Percentiles rank a stretch among this genome's conserved stretches.
Conservation (phyloP, 2,113 vertebrate genomes). For the Athene noctua region DNA sequence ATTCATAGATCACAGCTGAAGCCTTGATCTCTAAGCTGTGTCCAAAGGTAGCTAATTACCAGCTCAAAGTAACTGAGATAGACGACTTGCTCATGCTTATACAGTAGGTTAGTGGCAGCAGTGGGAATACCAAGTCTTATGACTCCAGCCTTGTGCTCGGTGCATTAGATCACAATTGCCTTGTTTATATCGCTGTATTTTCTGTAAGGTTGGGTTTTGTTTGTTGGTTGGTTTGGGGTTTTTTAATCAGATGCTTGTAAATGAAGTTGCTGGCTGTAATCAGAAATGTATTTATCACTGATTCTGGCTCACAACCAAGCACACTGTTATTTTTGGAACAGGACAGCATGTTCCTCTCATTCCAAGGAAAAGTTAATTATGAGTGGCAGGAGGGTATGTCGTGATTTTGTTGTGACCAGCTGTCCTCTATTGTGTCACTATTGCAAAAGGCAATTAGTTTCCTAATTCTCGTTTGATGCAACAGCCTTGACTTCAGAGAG, state of each 20-base stretch:
- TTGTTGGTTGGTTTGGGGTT: not conserved
- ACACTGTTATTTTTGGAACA: constrained; percentile 33
- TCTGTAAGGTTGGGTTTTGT: not conserved
- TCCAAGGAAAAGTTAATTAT: constrained; percentile 13
- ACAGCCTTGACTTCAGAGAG: not conserved
- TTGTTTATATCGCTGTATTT: not conserved
- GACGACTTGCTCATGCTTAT: not conserved
- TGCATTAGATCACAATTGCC: not conserved
- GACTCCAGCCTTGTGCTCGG: not conserved
- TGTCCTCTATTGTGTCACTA: not conserved
- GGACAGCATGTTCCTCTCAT: constrained; percentile 1
- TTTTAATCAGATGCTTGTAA: constrained; percentile 22
- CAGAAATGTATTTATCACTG: constrained; percentile 34
- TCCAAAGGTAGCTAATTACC: not conserved
- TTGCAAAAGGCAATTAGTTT: not conserved
- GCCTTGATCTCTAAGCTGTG: not conserved
- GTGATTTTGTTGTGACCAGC: not conserved
- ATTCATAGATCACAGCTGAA: not conserved
- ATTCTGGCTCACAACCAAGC: constrained; percentile 35
- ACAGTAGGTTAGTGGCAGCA: not conserved
- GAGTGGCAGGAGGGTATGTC: not conserved
- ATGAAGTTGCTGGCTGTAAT: constrained; percentile 30
- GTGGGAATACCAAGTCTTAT: not conserved
- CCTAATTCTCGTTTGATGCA: not conserved
- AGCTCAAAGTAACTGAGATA: not conserved